Percentiles rank a stretch among this genome's conserved stretches.
These are phyloP conservation scores for Lapara coniferarum DNA, from an alignment of 2,888 invertebrate genomes.

Conservation along the genomic window DNA sequence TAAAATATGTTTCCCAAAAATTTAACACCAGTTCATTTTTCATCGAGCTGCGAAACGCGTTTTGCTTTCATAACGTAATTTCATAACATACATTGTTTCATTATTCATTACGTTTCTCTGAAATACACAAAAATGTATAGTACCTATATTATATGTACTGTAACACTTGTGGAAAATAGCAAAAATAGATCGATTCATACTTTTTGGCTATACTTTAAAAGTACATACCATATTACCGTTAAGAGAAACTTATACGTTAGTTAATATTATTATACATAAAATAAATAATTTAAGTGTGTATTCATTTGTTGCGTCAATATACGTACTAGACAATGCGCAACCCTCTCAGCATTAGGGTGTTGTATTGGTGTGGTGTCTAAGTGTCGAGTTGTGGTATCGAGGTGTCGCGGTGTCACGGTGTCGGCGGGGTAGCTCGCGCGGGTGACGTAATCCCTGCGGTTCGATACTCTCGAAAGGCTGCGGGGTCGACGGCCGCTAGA, in stretches of 20 bases:
- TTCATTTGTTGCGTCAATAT: no score
- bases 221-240: no score
- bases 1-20: constrained; percentile 52
- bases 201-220: no score
- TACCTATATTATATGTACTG: no score
- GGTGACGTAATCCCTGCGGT: constrained; percentile 78
- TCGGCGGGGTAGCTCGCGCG: constrained; percentile 60
- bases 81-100: neutral
- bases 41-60: constrained; percentile 32
- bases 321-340: no score
- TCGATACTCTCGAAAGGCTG: constrained; percentile 77
- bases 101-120: neutral
- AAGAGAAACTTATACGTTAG: no score
- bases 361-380: neutral
- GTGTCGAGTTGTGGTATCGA: constrained; percentile 6
- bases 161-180: no score
- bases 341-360: neutral
- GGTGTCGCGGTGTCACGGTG: constrained; percentile 18
- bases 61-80: constrained; percentile 7
- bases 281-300: no score
- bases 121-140: neutral
- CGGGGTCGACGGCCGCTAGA: constrained; percentile 79
- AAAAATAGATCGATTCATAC: no score
- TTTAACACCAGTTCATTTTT: constrained; percentile 50
- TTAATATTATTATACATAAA: no score